Conservation (phyloP, 2,113 vertebrate genomes). For the Neofelis nebulosa region DNA sequence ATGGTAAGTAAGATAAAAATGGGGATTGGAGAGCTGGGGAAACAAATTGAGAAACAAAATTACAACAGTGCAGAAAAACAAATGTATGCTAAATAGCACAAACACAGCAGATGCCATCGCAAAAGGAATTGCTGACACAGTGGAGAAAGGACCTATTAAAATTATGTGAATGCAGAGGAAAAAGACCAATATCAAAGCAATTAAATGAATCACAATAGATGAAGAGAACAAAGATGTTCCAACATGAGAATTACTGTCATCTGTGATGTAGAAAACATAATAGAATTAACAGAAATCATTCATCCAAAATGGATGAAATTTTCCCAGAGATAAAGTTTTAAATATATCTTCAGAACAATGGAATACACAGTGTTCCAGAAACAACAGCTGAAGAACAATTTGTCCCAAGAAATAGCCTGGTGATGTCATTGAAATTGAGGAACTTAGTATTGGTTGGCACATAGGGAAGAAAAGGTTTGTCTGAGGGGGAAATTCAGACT, state of each 20-base stretch:
- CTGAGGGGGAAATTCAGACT: not conserved
- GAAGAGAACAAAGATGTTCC: not conserved
- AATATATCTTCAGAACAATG: not conserved
- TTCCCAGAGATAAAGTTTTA: constrained; percentile 39
- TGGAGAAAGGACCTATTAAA: not conserved
- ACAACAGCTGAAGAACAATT: constrained; percentile 17
- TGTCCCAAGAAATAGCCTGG: not conserved
- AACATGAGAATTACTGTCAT: not conserved
- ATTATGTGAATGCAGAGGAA: not conserved
- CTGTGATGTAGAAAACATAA: not conserved
- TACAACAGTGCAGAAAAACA: not conserved
- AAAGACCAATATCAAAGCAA: constrained; percentile 19
- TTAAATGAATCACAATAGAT: constrained; percentile 42
- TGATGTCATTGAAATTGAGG: not conserved
- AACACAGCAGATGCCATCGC: not conserved
- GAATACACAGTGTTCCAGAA: not conserved
- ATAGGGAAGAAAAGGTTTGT: not conserved
- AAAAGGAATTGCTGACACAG: not conserved
- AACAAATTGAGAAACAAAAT: not conserved
- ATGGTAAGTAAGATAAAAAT: not conserved
- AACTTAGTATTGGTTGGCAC: not conserved
- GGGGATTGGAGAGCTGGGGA: not conserved
- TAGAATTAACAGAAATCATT: not conserved
- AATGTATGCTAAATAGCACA: not conserved
- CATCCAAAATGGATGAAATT: not conserved